Evolutionary conservation across 1,140 invertebrate genomes (phyloP).

Genomic region (Polyergus mexicanus): DNA sequence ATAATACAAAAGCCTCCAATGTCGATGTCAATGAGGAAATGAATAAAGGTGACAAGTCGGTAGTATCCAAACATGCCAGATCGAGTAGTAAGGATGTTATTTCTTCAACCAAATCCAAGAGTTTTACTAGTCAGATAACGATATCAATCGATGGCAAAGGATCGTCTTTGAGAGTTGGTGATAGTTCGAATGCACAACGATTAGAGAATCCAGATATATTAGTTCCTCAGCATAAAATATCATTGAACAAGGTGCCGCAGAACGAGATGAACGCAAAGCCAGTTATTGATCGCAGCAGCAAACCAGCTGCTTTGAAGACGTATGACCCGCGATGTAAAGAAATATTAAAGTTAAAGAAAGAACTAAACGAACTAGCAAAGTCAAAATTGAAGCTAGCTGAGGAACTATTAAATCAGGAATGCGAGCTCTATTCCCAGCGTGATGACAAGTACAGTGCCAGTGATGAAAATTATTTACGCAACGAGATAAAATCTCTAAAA

Average conservation of each 20-base stretch:
- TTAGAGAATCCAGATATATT: neutral
- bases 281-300: constrained; percentile 78
- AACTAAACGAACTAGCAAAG: constrained; percentile 67
- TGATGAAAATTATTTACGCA: constrained; percentile 53
- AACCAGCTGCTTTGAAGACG: constrained; percentile 66
- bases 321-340: constrained; percentile 48
- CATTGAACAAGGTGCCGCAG: constrained; percentile 42
- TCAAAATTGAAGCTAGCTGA: constrained; percentile 69
- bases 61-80: neutral
- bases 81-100: constrained; percentile 7
- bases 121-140: constrained; percentile 38
- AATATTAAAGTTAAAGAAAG: constrained; percentile 65
- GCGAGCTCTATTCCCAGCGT: constrained; percentile 37
- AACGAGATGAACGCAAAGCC: constrained; percentile 65
- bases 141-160: constrained; percentile 33
- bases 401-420: constrained; percentile 72
- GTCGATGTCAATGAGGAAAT: neutral
- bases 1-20: constrained; percentile 57
- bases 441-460: constrained; percentile 49
- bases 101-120: constrained; percentile 37
- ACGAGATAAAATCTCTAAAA: constrained; percentile 51
- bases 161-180: neutral
- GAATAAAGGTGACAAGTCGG: constrained; percentile 29
- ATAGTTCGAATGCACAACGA: neutral
- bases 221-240: constrained; percentile 38